phyloP scores from a whole-genome alignment of 1,140 invertebrate genomes.

The Caenorhabditis latens region DNA sequence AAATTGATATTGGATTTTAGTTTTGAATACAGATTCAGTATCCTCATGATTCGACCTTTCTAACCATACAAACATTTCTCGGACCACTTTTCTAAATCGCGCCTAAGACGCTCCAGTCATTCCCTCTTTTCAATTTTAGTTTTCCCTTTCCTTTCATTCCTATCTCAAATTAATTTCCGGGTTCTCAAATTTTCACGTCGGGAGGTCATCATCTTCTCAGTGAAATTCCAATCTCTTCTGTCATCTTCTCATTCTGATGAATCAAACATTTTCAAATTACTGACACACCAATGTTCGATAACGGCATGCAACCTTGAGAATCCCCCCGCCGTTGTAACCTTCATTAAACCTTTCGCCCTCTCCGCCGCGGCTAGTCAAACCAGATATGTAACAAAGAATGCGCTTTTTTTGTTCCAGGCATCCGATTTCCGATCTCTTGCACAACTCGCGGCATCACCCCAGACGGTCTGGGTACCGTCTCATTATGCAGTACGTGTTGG shows the following conservation, averaged over 20 bases:
- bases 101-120: no score
- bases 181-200: not conserved
- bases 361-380: not conserved
- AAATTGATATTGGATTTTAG: no score
- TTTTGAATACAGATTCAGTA: no score
- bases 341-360: conserved; percentile 2
- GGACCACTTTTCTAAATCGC: no score
- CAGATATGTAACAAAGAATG: conserved; percentile 11
- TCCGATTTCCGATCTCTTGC: conserved; percentile 56
- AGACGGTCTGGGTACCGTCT: conserved; percentile 21
- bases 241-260: not conserved
- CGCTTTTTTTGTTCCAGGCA: conserved; percentile 11
- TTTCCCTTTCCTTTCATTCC: not conserved
- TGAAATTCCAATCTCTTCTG: conserved; percentile 21
- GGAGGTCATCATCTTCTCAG: conserved; percentile 38
- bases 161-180: not conserved
- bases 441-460: conserved; percentile 41
- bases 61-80: no score
- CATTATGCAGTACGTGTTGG: conserved; percentile 55
- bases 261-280: conserved; percentile 38
- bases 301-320: conserved; percentile 49
- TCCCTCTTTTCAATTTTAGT: no score
- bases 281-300: conserved; percentile 47
- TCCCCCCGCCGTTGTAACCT: conserved; percentile 5
- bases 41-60: no score